phyloP scores from a whole-genome alignment of 2,113 vertebrate genomes.

The Xiphias gladius region DNA sequence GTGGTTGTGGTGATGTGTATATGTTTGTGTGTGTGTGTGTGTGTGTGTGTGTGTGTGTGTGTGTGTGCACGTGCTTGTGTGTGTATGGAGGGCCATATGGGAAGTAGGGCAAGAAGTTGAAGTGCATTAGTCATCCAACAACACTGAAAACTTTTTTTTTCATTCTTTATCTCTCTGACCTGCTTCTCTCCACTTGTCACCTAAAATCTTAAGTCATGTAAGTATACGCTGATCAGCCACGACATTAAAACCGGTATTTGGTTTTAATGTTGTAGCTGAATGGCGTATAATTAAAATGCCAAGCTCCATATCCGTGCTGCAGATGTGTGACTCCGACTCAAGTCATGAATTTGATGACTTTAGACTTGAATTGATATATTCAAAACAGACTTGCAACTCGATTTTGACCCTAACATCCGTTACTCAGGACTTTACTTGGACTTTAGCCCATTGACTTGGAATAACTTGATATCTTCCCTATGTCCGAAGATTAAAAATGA shows the following conservation, averaged over 20 bases:
- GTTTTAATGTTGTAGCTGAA: too few species aligned
- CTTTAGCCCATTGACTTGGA: too few species aligned
- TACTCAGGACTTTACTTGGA: too few species aligned
- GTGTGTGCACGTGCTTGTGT: conserved; percentile 4
- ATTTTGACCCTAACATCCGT: too few species aligned
- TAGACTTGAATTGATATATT: background rate
- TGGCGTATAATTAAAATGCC: background rate
- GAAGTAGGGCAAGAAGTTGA: conserved; percentile 14
- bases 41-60: conserved; percentile 4
- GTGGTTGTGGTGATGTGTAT: background rate
- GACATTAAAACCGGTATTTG: too few species aligned
- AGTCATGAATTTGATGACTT: background rate
- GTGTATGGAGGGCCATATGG: conserved; percentile 13
- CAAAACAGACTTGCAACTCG: too few species aligned
- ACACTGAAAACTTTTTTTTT: background rate
- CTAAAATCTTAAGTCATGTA: background rate
- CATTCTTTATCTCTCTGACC: background rate
- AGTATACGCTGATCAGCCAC: too few species aligned
- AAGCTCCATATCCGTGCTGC: background rate
- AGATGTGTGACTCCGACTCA: conserved; percentile 1
- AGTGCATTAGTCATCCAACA: conserved; percentile 6
- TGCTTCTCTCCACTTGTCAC: background rate
- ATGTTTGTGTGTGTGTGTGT: conserved; percentile 6
- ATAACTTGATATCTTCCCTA: too few species aligned
- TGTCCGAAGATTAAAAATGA: too few species aligned